Conservation (phyloP, 2,113 vertebrate species). For the Struthio camelus region DNA sequence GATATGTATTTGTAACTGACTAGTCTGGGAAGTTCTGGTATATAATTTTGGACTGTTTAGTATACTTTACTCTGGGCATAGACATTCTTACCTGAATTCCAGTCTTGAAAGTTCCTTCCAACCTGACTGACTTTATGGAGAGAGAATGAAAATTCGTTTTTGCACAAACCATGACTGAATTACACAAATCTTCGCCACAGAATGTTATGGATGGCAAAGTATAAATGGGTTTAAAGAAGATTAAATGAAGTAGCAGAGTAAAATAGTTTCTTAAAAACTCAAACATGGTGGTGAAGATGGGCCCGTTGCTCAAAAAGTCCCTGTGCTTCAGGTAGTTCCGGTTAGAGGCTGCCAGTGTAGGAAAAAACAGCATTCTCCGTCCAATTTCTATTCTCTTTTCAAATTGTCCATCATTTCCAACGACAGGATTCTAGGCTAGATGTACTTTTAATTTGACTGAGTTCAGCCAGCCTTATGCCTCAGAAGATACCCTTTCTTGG, state of each 20-base stretch:
- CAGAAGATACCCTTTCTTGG: not conserved
- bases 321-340: not conserved
- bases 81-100: not conserved
- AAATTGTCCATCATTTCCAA: not conserved
- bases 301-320: not conserved
- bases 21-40: not conserved
- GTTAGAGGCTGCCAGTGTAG: not conserved
- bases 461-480: not conserved
- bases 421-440: not conserved
- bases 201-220: not conserved
- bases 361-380: not conserved
- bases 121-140: not conserved
- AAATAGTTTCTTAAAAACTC: not conserved
- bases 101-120: not conserved
- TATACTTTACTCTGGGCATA: not conserved
- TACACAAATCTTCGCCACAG: not conserved
- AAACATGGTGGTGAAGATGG: accelerated
- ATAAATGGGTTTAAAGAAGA: not conserved
- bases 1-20: not conserved
- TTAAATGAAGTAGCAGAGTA: not conserved
- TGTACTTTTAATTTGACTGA: not conserved
- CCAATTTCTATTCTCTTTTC: not conserved
- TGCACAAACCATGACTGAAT: not conserved
- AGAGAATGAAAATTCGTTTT: not conserved
- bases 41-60: not conserved